A percentile compares a stretch with the other conserved stretches of the same genome.
Conservation (phyloP, 2,797 vertebrate genomes). For the Sciaenops ocellatus region DNA sequence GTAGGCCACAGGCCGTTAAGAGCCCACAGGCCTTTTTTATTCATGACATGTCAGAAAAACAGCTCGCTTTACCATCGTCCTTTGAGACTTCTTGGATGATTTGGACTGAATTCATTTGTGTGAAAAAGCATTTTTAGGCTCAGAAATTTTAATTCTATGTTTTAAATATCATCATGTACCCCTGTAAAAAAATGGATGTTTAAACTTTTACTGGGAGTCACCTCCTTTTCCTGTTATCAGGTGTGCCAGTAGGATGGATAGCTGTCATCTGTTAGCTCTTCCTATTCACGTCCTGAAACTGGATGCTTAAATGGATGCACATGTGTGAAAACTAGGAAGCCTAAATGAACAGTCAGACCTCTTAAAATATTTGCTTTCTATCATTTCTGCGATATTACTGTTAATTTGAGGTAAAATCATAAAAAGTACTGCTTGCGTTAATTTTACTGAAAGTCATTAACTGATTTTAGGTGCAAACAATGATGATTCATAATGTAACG, state of each 20-base stretch:
- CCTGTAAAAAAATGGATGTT: conserved; percentile 41
- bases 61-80: conserved; percentile 54
- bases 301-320: conserved; percentile 16
- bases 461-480: conserved; percentile 6
- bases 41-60: conserved; percentile 76
- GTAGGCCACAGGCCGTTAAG: conserved; percentile 61
- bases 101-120: conserved; percentile 69
- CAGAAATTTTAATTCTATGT: conserved; percentile 54
- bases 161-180: conserved; percentile 57
- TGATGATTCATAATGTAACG: conserved; percentile 44
- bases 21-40: conserved; percentile 70
- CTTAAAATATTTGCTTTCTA: not conserved
- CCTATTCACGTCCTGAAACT: conserved; percentile 32
- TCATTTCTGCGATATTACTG: not conserved
- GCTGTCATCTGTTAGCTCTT: conserved; percentile 34
- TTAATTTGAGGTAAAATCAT: not conserved
- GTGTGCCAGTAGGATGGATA: conserved; percentile 36
- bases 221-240: conserved; percentile 24
- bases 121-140: conserved; percentile 47
- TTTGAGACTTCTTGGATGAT: conserved; percentile 69
- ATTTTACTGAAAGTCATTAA: not conserved
- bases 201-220: conserved; percentile 58
- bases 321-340: conserved; percentile 3
- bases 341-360: conserved; percentile 5
- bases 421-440: not conserved